Percentiles rank a stretch among this genome's conserved stretches.
Evolutionary conservation across 2,888 invertebrate species (phyloP).

Genomic region (Linyphia triangularis): DNA sequence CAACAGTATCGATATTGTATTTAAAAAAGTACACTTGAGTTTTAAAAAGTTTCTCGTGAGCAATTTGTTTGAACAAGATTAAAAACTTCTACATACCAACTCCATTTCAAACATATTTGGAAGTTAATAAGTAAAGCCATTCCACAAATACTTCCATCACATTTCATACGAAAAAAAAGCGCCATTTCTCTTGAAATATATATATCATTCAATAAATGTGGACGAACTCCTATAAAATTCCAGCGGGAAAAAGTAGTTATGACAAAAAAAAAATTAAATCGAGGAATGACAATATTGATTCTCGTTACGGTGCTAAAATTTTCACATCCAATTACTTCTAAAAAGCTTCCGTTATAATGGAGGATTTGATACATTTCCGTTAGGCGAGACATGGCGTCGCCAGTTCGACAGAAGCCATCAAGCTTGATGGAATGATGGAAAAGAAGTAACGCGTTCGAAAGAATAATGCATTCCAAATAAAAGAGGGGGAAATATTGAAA

Average conservation of each 20-base stretch:
- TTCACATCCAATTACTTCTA: conserved; percentile 58
- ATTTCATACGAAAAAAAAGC: too few relatives aligned
- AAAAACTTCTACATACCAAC: too few relatives aligned
- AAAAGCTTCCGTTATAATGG: conserved; percentile 21
- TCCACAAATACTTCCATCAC: too few relatives aligned
- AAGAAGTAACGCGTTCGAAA: too few relatives aligned
- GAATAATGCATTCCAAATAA: neutral
- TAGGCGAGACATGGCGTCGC: conserved; percentile 6
- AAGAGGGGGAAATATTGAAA: too few relatives aligned
- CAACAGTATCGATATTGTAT: too few relatives aligned
- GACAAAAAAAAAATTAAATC: neutral
- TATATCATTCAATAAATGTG: neutral
- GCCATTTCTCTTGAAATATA: neutral
- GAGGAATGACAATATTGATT: conserved; percentile 35
- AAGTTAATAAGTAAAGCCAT: too few relatives aligned
- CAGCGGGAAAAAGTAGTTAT: neutral
- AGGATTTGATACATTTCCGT: conserved; percentile 18
- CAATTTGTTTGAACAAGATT: too few relatives aligned
- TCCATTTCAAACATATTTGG: too few relatives aligned
- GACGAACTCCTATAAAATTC: neutral
- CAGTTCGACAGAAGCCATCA: neutral
- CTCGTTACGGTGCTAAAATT: conserved; percentile 39
- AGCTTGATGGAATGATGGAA: neutral
- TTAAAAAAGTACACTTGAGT: too few relatives aligned
- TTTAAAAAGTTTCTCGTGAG: too few relatives aligned